Evolutionary conservation across 37 sponge, comb jelly and placozoan species (phyloP).

Genomic region (Agelas oroides): DNA sequence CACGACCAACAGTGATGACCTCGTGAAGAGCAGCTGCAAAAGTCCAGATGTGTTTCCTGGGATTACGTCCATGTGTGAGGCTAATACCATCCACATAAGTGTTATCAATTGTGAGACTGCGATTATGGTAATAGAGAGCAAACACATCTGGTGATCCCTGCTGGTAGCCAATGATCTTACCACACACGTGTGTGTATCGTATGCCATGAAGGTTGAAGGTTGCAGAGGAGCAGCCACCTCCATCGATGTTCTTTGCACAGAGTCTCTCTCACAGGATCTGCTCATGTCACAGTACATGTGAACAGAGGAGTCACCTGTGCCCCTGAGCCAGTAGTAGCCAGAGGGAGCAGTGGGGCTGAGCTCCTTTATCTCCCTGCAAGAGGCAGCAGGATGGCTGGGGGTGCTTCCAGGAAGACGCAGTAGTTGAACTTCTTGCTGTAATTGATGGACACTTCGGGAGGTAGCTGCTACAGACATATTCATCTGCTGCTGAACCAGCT

Average conservation of each 20-base stretch:
- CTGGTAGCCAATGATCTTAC: constrained; percentile 31
- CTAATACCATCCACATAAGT: constrained; percentile 38
- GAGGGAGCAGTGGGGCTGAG: neutral
- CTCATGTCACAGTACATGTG: constrained; percentile 1
- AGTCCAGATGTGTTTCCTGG: constrained; percentile 53
- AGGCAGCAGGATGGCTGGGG: neutral
- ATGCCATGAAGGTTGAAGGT: neutral
- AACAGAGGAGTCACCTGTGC: neutral
- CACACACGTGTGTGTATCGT: constrained; percentile 23
- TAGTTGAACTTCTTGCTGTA: neutral
- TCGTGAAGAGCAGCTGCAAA: constrained; percentile 25
- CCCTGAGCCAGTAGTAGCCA: neutral
- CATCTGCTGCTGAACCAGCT: too few species aligned
- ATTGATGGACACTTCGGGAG: neutral
- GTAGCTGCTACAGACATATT: constrained; percentile 24
- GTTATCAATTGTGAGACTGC: neutral
- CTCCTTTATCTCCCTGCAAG: neutral
- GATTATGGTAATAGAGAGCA: neutral
- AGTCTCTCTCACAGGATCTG: neutral
- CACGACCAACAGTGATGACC: neutral
- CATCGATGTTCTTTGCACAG: neutral
- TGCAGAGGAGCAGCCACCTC: constrained; percentile 6
- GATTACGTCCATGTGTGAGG: constrained; percentile 29
- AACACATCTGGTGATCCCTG: constrained; percentile 23
- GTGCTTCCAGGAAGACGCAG: neutral